phyloP scores from a whole-genome alignment of 2,888 invertebrate species.

The Mayetiola destructor region DNA sequence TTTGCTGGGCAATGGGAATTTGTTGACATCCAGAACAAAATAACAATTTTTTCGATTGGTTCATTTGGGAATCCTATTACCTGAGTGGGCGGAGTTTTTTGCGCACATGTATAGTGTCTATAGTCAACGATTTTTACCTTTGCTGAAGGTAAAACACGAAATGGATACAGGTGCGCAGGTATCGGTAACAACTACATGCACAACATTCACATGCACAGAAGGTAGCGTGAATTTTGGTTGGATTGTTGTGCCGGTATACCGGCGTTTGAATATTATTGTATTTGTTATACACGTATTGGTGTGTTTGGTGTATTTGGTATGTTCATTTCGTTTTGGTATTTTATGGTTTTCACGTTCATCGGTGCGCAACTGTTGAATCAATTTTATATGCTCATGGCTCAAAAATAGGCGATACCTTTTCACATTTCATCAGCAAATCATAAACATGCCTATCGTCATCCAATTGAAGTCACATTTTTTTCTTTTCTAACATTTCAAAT shows the following conservation, averaged over 20 bases:
- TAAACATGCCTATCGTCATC: no score
- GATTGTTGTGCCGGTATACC: slow-evolving; percentile 9
- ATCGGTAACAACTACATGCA: not conserved
- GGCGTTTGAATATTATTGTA: no score
- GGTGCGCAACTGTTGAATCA: slow-evolving; percentile 11
- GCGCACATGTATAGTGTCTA: slow-evolving; percentile 11
- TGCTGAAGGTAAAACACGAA: not conserved
- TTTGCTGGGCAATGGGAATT: no score
- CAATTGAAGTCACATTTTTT: not conserved
- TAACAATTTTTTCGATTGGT: not conserved
- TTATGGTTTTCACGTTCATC: not conserved
- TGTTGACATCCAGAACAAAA: no score
- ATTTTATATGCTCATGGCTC: slow-evolving; percentile 3
- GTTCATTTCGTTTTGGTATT: not conserved
- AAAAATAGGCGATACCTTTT: slow-evolving; percentile 8
- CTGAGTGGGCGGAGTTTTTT: slow-evolving; percentile 9
- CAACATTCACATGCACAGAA: not conserved
- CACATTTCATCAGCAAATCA: not conserved
- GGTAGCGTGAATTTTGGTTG: not conserved
- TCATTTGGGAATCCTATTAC: not conserved
- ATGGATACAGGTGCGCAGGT: slow-evolving; percentile 10
- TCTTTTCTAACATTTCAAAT: no score
- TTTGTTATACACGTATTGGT: not conserved
- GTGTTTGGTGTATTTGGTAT: not conserved
- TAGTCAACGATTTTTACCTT: slow-evolving; percentile 9